Evolutionary conservation across 2,113 vertebrate species (phyloP), one percentile per base, ranked within the genome.

Genomic region (Tachysurus vachellii): DNA sequence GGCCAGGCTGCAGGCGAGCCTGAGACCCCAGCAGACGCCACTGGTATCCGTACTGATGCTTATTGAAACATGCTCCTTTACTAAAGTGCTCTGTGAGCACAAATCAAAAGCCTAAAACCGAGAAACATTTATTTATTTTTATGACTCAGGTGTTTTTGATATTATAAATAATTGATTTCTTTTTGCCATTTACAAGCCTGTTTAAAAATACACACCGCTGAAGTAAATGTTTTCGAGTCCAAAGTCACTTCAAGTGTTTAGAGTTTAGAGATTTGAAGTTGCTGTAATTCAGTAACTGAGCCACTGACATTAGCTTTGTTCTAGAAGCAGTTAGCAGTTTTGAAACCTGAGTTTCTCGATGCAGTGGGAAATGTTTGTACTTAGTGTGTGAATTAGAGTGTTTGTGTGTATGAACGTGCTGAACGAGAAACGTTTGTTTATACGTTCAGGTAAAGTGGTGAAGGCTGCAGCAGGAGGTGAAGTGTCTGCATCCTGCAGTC

Each of bases 11-110:
- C 82, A 44, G 82, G 66, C 9, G 97, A 98, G 89, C 95, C 96
- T 0, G 97, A 98, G 59, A 88, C 96, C 88, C 94, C 95, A 76
- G 87, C 95, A 26, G 97, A 98, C 89, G 95, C 93, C 83, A 91
- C 94, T 91, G 90, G 96, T 87, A 93, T 96, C 89, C 96, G 97
- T 98, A 95, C 80, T 57, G 12, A 44, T 64, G n/a, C 28, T 56
- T 53, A 57, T 28, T 56, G 16, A 19, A 54, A 56, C 8, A 28
- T 17, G n/a, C 21, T 19, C 21, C 10, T 53, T 28, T 28, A 53
- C 47, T 53, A 53, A 77, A n/a, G 21, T 5, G 9, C 73, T 76
- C 42, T 44, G 13, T 44, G 42, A 50, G 44, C 44, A 36, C 36
- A 76, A 75, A 75, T 47, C 36, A 75, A 12, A 28, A 16, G 21